Conservation (phyloP, 2,113 vertebrate genomes). For the Fulmarus glacialis region DNA sequence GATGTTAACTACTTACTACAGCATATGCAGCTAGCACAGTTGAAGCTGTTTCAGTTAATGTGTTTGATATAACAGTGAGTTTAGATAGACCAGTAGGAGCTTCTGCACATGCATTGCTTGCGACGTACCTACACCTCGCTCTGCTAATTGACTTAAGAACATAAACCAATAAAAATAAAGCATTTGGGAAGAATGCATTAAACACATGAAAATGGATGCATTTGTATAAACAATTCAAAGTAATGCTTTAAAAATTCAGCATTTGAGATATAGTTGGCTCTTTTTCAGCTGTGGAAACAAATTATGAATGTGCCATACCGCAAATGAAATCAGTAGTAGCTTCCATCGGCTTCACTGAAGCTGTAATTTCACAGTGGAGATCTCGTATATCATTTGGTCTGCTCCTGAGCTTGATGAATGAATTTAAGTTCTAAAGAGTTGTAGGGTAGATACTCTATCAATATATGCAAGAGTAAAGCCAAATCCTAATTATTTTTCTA, state of each 20-base stretch:
- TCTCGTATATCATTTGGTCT: not conserved
- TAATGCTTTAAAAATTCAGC: not conserved
- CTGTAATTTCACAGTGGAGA: not conserved
- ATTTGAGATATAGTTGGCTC: not conserved
- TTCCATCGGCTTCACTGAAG: not conserved
- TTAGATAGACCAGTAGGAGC: not conserved
- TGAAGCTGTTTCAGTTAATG: not conserved
- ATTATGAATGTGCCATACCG: not conserved
- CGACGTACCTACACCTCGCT: not conserved
- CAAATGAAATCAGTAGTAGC: not conserved
- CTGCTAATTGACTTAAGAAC: not conserved
- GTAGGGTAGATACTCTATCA: not conserved
- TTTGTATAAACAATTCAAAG: not conserved
- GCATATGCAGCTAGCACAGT: not conserved
- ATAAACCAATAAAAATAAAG: not conserved
- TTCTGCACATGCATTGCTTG: not conserved
- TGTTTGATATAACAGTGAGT: not conserved
- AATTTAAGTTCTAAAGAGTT: not conserved
- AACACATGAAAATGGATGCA: not conserved
- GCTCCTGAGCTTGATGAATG: not conserved
- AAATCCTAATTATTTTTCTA: not conserved
- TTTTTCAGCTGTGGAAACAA: not conserved
- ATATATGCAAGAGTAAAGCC: not conserved
- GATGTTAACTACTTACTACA: not conserved
- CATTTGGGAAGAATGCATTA: not conserved